These are phyloP conservation scores for Rhinogobius similis DNA, from an alignment of 2,113 vertebrate genomes.

Conservation along the genomic window DNA sequence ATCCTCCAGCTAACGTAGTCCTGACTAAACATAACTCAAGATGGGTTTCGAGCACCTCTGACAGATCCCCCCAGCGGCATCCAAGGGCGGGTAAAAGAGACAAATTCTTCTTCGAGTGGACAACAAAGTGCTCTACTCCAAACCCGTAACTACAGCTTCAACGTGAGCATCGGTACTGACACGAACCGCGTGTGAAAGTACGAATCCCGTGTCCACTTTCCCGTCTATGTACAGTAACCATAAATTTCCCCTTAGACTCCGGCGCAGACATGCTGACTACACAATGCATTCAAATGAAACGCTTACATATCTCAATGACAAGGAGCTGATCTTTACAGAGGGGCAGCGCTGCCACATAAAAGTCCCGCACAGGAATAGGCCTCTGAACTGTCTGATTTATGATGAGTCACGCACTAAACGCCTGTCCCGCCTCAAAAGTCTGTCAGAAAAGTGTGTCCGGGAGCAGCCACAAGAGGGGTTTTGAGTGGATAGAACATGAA, in stretches of 20 bases:
- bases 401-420: constrained; percentile 24
- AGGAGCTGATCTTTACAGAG: background rate
- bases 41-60: too few relatives aligned
- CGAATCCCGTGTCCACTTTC: background rate
- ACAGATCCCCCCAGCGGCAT: too few relatives aligned
- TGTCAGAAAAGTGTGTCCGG: constrained; percentile 7
- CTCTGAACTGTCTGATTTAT: constrained; percentile 16
- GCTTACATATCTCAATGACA: constrained; percentile 35
- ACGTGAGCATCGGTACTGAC: background rate
- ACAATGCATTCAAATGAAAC: constrained; percentile 14
- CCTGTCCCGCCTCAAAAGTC: constrained; percentile 18
- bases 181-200: background rate
- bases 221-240: background rate
- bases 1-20: too few relatives aligned
- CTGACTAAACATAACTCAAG: too few relatives aligned
- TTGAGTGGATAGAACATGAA: constrained; percentile 11
- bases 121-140: too few relatives aligned
- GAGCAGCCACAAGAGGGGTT: background rate
- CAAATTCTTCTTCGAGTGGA: too few relatives aligned
- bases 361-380: background rate
- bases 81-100: too few relatives aligned
- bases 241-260: background rate
- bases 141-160: too few relatives aligned
- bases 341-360: constrained; percentile 24
- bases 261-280: constrained; percentile 6